Conservation (phyloP, 2,797 vertebrate species). For the Enteromius paludinosus region DNA sequence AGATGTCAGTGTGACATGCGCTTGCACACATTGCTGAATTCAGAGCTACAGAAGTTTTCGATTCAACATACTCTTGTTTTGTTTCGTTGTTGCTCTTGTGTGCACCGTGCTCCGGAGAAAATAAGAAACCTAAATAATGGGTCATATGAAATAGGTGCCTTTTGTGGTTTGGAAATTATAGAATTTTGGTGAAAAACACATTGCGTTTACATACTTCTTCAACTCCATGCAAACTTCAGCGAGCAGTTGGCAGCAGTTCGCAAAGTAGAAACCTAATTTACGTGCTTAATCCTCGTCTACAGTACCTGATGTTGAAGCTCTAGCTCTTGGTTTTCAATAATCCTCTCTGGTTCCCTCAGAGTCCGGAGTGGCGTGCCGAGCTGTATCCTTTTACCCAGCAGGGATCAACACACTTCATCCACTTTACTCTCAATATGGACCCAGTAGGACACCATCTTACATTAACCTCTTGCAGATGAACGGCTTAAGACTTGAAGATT, state of each 20-base stretch:
- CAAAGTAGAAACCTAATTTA: conserved; percentile 43
- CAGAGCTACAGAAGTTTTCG: background rate
- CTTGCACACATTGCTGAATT: background rate
- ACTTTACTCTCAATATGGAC: conserved; percentile 42
- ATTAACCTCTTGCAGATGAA: conserved; percentile 27
- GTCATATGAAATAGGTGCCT: background rate
- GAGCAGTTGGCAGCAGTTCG: conserved; percentile 15
- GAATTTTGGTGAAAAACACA: background rate
- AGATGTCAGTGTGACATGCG: conserved; percentile 15
- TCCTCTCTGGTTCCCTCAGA: conserved; percentile 45
- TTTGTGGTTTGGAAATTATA: background rate
- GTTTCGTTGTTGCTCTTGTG: background rate
- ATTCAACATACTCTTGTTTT: background rate
- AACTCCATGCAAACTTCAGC: background rate
- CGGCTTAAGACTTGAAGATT: conserved; percentile 30
- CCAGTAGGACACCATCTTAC: conserved; percentile 34
- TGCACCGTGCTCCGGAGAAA: background rate
- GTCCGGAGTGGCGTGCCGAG: conserved; percentile 44
- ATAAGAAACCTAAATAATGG: background rate
- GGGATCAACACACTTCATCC: conserved; percentile 46
- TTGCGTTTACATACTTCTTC: background rate
- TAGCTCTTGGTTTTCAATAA: conserved; percentile 46
- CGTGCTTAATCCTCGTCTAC: conserved; percentile 35
- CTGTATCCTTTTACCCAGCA: conserved; percentile 53
- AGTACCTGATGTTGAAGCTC: conserved; percentile 51